These are phyloP conservation scores for Idaea dimidiata DNA, from an alignment of 2,888 invertebrate species.

Conservation along the genomic window DNA sequence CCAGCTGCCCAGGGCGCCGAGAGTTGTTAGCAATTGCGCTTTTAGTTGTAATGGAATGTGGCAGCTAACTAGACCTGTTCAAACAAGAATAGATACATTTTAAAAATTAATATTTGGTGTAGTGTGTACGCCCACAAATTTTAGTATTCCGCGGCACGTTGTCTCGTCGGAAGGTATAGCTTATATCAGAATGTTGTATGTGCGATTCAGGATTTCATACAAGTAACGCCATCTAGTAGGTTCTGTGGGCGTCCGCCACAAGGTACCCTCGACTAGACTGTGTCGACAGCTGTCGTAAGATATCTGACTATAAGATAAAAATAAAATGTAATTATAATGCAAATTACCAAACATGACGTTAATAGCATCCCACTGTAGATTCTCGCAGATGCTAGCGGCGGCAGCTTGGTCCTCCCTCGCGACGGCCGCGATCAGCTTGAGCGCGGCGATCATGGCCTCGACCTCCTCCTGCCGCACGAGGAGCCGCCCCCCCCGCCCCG, in stretches of 20 bases:
- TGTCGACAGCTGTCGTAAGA: too few species aligned
- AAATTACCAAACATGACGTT: constrained; percentile 84
- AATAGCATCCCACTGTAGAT: constrained; percentile 92
- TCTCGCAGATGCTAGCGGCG: constrained; percentile 90
- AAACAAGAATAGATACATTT: not conserved
- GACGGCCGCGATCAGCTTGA: constrained; percentile 88
- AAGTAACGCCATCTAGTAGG: too few species aligned
- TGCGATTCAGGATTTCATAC: too few species aligned
- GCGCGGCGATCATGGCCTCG: constrained; percentile 91
- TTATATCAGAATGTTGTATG: too few species aligned
- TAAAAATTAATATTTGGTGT: too few species aligned
- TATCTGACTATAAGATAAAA: too few species aligned
- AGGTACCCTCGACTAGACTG: too few species aligned
- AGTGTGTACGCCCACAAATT: too few species aligned
- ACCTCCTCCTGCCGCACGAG: constrained; percentile 80
- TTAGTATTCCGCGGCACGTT: too few species aligned
- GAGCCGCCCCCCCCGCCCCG: constrained; percentile 60
- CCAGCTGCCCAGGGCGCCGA: constrained; percentile 90
- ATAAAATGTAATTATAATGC: too few species aligned
- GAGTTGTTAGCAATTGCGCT: constrained; percentile 88
- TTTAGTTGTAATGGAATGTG: constrained; percentile 92
- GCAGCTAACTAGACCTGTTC: constrained; percentile 88
- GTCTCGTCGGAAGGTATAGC: too few species aligned
- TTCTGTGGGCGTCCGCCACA: too few species aligned
- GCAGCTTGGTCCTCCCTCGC: constrained; percentile 90